Base-by-base conservation (phyloP, 1,140 invertebrate species). In the Caenorhabditis remanei region DNA sequence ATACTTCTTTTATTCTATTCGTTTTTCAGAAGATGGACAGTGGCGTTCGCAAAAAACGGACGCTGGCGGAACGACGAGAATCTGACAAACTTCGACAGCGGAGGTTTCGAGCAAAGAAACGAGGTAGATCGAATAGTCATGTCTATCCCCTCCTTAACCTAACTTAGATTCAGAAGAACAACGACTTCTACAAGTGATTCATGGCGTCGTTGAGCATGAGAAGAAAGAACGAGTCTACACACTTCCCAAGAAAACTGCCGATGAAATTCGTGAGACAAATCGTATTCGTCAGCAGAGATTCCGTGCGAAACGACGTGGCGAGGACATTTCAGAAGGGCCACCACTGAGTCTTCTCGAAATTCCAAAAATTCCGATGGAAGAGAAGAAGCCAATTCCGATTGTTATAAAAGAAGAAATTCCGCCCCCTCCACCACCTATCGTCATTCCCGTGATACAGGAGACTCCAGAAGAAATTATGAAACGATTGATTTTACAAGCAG, bases 1-100 rank as follows among this genome's bases (percentile, higher is more conserved):
- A 43, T 43, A 9, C 14, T n/a, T 61, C n/a, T n/a, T n/a, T n/a
- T 5, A 16, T 43, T 24, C 40, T 46, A 71, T 19, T 19, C 19
- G 0, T 71, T 71, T 19, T 46, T 71, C n/a, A 11, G 46, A 41
- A n/a, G 9, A 79, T 79, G 71, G 71, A 79, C 4, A 79, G 21
- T 50, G 43, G 71, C 11, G 71, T 79, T 50, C 71, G 71, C 19
- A 79, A 79, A 79, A 79, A 79, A 41, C 43, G 71, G n/a, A 79
- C 71, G 24, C 46, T 79, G 6, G 71, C 71, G 11, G 71, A 79
- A 14, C 43, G 71, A 3, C 32, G 71, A 50, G 71, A 79, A n/a
- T 79, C 71, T 5, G 71, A 79, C 24, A 79, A 79, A 24, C 71
- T 79, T 9, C 43, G 71, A n/a, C 71, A 79, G n/a, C 16, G 71